Percentiles rank a stretch among this genome's conserved stretches.
These are phyloP conservation scores for Habroteleia sp. DNA, from an alignment of 2,888 invertebrate species.

Conservation along the genomic window DNA sequence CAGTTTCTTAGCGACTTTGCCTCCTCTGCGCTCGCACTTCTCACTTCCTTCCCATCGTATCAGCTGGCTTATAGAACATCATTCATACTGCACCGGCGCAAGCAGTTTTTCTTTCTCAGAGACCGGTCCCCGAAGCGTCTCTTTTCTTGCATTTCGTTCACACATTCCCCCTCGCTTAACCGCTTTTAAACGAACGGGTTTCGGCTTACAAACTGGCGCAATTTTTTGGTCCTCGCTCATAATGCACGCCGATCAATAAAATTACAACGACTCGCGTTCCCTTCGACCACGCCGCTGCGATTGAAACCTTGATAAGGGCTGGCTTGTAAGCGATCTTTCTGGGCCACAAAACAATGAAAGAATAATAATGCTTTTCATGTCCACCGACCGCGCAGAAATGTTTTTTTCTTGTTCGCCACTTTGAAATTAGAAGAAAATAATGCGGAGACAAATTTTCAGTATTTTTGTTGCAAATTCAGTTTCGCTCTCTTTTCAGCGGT, in stretches of 20 bases:
- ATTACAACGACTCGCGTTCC: slow-evolving; percentile 4
- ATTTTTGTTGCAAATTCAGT: slow-evolving; percentile 8
- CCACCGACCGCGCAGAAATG: too few relatives aligned
- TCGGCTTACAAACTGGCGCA: slow-evolving; percentile 38
- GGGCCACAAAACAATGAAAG: not conserved
- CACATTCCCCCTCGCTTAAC: slow-evolving; percentile 32
- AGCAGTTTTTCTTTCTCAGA: slow-evolving; percentile 56
- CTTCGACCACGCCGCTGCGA: too few relatives aligned
- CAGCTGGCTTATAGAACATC: slow-evolving; percentile 63
- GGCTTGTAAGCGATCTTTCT: not conserved
- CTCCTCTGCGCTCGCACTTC: not conserved
- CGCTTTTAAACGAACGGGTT: slow-evolving; percentile 37
- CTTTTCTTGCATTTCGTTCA: slow-evolving; percentile 39
- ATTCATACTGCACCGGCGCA: slow-evolving; percentile 45
- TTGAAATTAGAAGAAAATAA: too few relatives aligned
- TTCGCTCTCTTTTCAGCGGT: slow-evolving; percentile 10
- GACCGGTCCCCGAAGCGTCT: slow-evolving; percentile 8
- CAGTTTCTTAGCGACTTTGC: slow-evolving; percentile 4
- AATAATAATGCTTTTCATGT: not conserved
- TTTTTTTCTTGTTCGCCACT: too few relatives aligned
- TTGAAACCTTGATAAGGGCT: not conserved
- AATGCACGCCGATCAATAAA: slow-evolving; percentile 21
- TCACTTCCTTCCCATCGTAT: slow-evolving; percentile 20
- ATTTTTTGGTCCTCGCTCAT: slow-evolving; percentile 15
- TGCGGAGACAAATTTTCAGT: not conserved